Evolutionary conservation across 2,797 vertebrate genomes (phyloP).

Genomic region (Myotis findleyi): DNA sequence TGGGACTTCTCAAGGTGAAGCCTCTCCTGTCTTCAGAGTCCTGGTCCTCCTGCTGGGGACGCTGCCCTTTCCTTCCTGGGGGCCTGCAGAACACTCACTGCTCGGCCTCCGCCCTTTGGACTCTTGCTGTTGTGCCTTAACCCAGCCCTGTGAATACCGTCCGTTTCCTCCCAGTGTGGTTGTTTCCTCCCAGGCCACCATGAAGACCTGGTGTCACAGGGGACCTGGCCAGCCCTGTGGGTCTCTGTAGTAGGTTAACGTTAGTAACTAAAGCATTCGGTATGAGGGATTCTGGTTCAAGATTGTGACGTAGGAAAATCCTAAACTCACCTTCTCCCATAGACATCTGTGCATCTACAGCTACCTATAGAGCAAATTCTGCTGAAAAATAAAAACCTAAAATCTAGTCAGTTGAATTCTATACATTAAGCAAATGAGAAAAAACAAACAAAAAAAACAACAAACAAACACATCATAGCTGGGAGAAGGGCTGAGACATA

Average conservation of each 20-base stretch:
- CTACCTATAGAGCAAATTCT: background rate
- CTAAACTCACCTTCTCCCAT: background rate
- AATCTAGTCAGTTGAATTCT: background rate
- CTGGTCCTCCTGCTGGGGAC: slow-evolving; percentile 86
- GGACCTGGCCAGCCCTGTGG: slow-evolving; percentile 53
- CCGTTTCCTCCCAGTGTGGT: slow-evolving; percentile 83
- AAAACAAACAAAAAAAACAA: background rate
- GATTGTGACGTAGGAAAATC: background rate
- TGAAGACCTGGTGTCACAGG: slow-evolving; percentile 64
- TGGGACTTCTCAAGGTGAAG: slow-evolving; percentile 81
- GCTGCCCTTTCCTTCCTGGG: slow-evolving; percentile 84
- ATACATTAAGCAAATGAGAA: background rate
- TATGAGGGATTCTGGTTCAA: background rate
- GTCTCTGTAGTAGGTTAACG: slow-evolving; percentile 43
- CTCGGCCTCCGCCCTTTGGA: slow-evolving; percentile 87
- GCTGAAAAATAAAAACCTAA: background rate
- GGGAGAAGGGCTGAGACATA: background rate
- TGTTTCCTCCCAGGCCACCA: slow-evolving; percentile 76
- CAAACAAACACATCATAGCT: background rate
- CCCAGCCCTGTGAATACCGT: slow-evolving; percentile 85
- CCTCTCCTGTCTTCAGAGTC: slow-evolving; percentile 66
- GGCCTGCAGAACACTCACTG: slow-evolving; percentile 78
- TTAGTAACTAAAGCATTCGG: slow-evolving; percentile 42
- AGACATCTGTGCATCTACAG: background rate
- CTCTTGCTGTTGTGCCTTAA: slow-evolving; percentile 88